phyloP scores from a whole-genome alignment of 2,797 vertebrate genomes.

The Tenualosa thibaudeaui region DNA sequence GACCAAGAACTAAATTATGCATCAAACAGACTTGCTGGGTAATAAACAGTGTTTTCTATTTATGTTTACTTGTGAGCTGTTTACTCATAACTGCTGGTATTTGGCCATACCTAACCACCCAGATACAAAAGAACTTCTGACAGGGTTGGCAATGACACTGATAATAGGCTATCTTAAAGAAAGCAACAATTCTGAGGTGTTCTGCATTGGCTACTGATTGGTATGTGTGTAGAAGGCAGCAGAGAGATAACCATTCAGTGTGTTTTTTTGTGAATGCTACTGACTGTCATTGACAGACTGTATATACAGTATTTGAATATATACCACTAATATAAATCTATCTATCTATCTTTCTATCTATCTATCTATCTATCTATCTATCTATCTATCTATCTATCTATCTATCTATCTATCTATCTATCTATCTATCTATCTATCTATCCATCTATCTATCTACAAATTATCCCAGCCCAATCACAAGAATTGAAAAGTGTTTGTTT shows the following conservation, averaged over 20 bases:
- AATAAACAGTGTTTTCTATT: not conserved
- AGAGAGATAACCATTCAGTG: not conserved
- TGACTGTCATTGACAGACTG: not conserved
- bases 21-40: not conserved
- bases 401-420: no score
- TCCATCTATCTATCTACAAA: no score
- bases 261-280: not conserved
- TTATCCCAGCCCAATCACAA: not conserved
- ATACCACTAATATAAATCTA: no score
- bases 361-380: no score
- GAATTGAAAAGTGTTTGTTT: not conserved
- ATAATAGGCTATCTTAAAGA: not conserved
- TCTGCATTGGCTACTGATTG: not conserved
- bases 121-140: not conserved
- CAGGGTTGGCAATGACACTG: not conserved
- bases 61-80: not conserved
- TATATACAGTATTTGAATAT: not conserved
- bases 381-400: no score
- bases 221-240: not conserved
- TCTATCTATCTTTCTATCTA: no score
- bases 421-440: no score
- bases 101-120: not conserved
- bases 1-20: not conserved
- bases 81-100: not conserved
- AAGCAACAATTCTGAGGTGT: not conserved